Base-by-base conservation (phyloP, 2,113 vertebrate genomes). In the Morone chrysops region DNA sequence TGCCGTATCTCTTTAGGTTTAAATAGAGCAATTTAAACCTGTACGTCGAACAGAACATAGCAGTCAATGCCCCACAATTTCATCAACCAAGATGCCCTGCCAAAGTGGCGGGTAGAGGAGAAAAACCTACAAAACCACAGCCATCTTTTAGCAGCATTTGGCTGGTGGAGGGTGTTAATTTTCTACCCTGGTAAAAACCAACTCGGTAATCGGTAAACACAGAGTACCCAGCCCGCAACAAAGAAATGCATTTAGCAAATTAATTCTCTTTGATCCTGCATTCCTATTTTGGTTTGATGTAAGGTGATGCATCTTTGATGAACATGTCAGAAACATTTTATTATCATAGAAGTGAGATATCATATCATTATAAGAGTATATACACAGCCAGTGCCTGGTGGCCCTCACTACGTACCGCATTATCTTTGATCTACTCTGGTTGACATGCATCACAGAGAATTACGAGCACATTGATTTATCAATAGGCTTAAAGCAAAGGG, bases 201-300 rank as follows among this genome's bases (percentile, higher is more conserved):
- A 81, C 85, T 81, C 82, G 84, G 85, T 90, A 81, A 90, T 92
- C 79, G 68, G 80, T 84, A 81, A 91, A 90, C 86, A 90, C 36
- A 53, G 62, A 8, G 78, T 56, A 74, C 80, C 72, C 78, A 88
- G 86, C 79, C 88, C 51, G 74, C 80, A 87, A 90, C 87, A 89
- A 91, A 87, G 81, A 85, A 81, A 83, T 61, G 70, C 75, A 76
- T 89, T 88, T 80, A 88, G 22, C 48, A 83, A 80, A 84, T 86
- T 62, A 62, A 81, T 88, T 85, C 79, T 78, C 77, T 90, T 85
- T 90, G 60, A 91, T 90, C 75, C 72, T 1, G 48, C 40, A 22
- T 82, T 74, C 16, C 75, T 60, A 25, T 73, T 90, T 75, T 59
- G 54, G 70, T 88, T 85, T 71, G 75, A 79, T 50, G 18, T 65